Base-by-base conservation (phyloP, 2,888 invertebrate species). In the Candidula unifasciata region DNA sequence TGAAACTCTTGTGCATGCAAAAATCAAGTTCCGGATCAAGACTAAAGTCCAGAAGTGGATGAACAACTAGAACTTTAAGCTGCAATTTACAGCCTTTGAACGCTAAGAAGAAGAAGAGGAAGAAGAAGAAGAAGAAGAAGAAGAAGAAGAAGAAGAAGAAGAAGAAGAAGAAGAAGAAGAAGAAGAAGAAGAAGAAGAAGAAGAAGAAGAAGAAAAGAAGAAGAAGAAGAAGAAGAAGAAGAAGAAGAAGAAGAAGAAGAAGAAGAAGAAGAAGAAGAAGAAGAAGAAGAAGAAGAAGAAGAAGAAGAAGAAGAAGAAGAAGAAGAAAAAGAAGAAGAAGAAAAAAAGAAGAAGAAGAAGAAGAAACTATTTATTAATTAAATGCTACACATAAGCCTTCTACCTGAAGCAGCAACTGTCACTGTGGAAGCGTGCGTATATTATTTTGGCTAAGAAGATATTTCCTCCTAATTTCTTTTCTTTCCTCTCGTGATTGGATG, bases 271-370 rank as follows among this genome's bases (percentile, higher is more conserved):
- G 64, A n/a, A 64, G 35, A 35, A 64, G 64, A 35, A 57, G 35
- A 30, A 64, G 64, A 64, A 35, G 57, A 57, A 64, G 64, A 64
- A n/a, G 27, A 57, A 64, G 79, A 64, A 35, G 66, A 64, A 21
- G 35, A 35, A 35, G 66, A 64, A 21, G 66, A 16, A 69, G 52
- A 66, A 52, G 21, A 27, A 69, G 16, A 82, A 24, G 57, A n/a
- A 76, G 52, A 66, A 10, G 18, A 27, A 78, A 3, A 44, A 66
- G 37, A 27, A 82, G 44, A 66, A 44, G 37, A 44, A 80, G 44
- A 37, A 52, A 52, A 69, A 54, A 80, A 37, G 37, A 69, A 80
- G 68, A 80, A 69, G 69, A 69, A 80, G 71, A 80, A 64, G 33
- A 64, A 60, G 35, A 13, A 27, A 44, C 44, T 10, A 44, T 10